phyloP scores from a whole-genome alignment of 2,888 invertebrate genomes.

The Oligia strigilis region DNA sequence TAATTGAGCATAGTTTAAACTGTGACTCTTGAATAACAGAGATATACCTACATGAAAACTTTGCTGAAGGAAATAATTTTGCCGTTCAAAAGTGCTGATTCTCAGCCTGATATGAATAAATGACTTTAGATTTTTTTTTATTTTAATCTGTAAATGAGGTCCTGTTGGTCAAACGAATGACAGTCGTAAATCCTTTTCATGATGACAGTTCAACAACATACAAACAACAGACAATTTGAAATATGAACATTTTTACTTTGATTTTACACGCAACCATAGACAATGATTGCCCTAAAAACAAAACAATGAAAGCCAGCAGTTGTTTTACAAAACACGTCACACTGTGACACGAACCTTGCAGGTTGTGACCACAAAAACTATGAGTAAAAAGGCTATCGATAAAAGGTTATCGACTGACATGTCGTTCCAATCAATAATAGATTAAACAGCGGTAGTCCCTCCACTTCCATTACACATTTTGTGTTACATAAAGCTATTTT shows the following conservation, averaged over 20 bases:
- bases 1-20: not conserved
- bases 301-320: constrained; percentile 13
- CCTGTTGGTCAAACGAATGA: not conserved
- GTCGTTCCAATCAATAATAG: constrained; percentile 50
- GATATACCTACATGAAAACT: not conserved
- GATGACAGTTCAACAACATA: not conserved
- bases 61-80: not conserved
- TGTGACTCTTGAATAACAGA: not conserved
- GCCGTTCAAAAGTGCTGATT: not conserved
- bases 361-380: constrained; percentile 16
- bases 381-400: constrained; percentile 9
- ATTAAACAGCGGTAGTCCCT: constrained; percentile 37
- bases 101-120: not conserved
- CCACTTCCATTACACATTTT: constrained; percentile 51
- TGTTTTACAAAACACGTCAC: constrained; percentile 25
- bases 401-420: constrained; percentile 37
- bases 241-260: not conserved
- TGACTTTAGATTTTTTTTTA: not conserved
- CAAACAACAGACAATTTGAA: not conserved
- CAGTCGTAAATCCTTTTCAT: not conserved
- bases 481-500: constrained; percentile 56
- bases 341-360: not conserved
- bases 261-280: constrained; percentile 5
- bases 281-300: constrained; percentile 10
- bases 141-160: not conserved